Base-by-base conservation (phyloP, 2,113 vertebrate species). In the Nycticryphes semicollaris region DNA sequence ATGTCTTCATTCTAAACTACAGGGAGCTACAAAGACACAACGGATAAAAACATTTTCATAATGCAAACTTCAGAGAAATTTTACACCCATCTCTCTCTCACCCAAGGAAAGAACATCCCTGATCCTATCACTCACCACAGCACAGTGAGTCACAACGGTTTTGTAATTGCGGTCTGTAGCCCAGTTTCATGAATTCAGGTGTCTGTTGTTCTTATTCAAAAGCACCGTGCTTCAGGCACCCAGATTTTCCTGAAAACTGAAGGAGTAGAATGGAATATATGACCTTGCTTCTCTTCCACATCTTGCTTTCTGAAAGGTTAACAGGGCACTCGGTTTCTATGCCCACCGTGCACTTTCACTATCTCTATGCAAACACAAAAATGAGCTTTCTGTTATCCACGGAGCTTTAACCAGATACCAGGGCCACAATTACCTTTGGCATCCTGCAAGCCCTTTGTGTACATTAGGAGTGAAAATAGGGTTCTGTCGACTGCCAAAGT, bases 291-390 rank as follows among this genome's bases (percentile, higher is more conserved):
- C 17, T 28, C 28, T 4, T 39, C 47, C 31, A n/a, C 47, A 21
- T 1, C 45, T 28, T 37, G 25, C 43, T 31, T 66, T 79, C 41
- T 8, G 25, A 43, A 35, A 70, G 73, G 27, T 62, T 8, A 30
- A 20, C 27, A 48, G 39, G 28, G 4, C 0, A 3, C 51, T 18
- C 2, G 0, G 18, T 3, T 59, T 5, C 84, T 9, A 1, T 15
- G 37, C 67, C 53, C 14, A 1, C 0, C 7, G 15, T 7, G 68
- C 69, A 9, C 57, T 50, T 60, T 1, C 75, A 41, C n/a, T 25
- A 1, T 9, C 47, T 37, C 57, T 20, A 23, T 1, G 11, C 41
- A 63, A 19, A 35, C 2, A 48, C 64, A n/a, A 18, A 76, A 76
- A 25, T 8, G 1, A 14, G 9, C 54, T 53, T 15, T 31, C 62